These are phyloP conservation scores for Gasterosteus aculeatus DNA, from an alignment of 2,113 vertebrate species.

Conservation along the genomic window DNA sequence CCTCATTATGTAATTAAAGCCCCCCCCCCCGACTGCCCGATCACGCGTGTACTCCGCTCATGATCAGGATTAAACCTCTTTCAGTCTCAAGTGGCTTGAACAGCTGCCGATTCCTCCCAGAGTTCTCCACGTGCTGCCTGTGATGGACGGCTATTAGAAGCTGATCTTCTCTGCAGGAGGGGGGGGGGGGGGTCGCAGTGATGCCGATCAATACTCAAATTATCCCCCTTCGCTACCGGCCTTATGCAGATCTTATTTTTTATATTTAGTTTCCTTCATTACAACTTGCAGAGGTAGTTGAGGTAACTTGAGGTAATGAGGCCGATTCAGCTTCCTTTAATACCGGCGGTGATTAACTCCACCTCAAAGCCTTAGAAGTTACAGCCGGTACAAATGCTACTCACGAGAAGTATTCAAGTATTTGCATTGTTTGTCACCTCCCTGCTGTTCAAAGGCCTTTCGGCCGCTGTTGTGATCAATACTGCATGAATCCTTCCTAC, in stretches of 20 bases:
- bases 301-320: no score
- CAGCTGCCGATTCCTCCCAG: slow-evolving; percentile 20
- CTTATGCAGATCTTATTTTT: background rate
- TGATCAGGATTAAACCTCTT: slow-evolving; percentile 48
- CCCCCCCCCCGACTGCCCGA: slow-evolving; percentile 30
- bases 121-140: background rate
- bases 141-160: background rate
- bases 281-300: background rate
- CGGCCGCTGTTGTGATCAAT: background rate
- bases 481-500: no score
- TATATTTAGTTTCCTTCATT: background rate
- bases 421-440: background rate
- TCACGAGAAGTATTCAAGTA: background rate
- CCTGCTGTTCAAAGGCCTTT: background rate
- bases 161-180: background rate
- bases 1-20: slow-evolving; percentile 33
- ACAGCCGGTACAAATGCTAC: background rate
- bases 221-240: slow-evolving; percentile 9
- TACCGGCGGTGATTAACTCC: background rate
- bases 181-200: background rate
- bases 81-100: slow-evolving; percentile 34
- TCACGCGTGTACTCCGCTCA: slow-evolving; percentile 32
- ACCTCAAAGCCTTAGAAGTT: background rate
- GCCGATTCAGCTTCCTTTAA: background rate
- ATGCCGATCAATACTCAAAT: slow-evolving; percentile 36